A percentile compares a stretch with the other conserved stretches of the same genome.
These are phyloP conservation scores for Stomorhina lunata DNA, from an alignment of 2,888 invertebrate genomes.

Conservation along the genomic window DNA sequence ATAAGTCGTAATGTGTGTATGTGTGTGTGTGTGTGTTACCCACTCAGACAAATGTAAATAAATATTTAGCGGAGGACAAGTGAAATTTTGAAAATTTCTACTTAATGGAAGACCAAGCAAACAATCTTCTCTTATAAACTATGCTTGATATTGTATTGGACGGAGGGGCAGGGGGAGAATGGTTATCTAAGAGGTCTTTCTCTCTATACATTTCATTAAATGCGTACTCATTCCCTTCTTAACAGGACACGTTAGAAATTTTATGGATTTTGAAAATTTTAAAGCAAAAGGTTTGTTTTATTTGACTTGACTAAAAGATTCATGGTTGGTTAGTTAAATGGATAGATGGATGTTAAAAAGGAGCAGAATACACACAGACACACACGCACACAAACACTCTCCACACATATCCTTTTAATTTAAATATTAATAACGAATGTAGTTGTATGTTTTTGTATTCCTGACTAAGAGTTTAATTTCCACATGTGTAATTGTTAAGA, in stretches of 20 bases:
- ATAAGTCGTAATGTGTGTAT: too few species aligned
- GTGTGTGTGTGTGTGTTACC: too few species aligned
- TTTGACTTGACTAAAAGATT: constrained; percentile 53
- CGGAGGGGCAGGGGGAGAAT: background rate
- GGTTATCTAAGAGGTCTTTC: constrained; percentile 52
- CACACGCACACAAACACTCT: background rate
- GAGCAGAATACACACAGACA: constrained; percentile 15
- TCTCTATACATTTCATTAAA: constrained; percentile 50
- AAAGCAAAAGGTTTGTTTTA: constrained; percentile 18
- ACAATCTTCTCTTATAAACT: background rate
- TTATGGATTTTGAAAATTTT: constrained; percentile 18
- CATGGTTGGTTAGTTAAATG: constrained; percentile 63
- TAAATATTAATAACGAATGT: constrained; percentile 61
- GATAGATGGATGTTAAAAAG: constrained; percentile 24
- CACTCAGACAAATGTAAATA: constrained; percentile 20
- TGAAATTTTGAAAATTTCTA: constrained; percentile 42
- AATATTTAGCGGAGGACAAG: constrained; percentile 49
- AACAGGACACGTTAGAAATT: background rate
- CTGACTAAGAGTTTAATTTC: constrained; percentile 27
- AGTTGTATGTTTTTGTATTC: background rate
- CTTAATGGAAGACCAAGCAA: constrained; percentile 38
- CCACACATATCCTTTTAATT: too few species aligned
- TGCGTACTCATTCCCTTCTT: constrained; percentile 3
- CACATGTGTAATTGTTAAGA: constrained; percentile 60
- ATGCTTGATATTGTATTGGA: background rate